A percentile compares a stretch with the other conserved stretches of the same genome.
Conservation (phyloP, 2,113 vertebrate species). For the Chelonoidis abingdonii region DNA sequence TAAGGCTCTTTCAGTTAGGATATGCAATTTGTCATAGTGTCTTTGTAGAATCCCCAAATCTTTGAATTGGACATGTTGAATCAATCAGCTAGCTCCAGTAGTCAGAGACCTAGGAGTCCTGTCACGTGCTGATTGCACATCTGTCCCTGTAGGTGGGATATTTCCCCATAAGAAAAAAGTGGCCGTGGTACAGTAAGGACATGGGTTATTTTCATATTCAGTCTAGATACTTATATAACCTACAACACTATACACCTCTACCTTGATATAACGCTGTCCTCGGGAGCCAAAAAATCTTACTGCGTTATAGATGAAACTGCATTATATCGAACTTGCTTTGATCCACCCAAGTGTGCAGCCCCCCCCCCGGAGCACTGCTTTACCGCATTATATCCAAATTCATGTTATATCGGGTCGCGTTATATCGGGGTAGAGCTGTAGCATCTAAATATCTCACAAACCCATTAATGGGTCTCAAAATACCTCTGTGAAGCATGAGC, state of each 20-base stretch:
- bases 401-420: no score
- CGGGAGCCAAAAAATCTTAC: no score
- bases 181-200: slow-evolving; percentile 57
- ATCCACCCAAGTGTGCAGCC: no score
- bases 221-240: slow-evolving; percentile 12
- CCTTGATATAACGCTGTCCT: no score
- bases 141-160: slow-evolving; percentile 40
- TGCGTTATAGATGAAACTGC: no score
- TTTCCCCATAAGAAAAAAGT: slow-evolving; percentile 58
- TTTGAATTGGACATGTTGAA: slow-evolving; percentile 12
- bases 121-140: slow-evolving; percentile 50
- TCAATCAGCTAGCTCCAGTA: not conserved
- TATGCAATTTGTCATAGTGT: slow-evolving; percentile 4
- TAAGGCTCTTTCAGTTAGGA: slow-evolving; percentile 17
- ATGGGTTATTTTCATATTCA: slow-evolving; percentile 32
- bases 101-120: slow-evolving; percentile 1
- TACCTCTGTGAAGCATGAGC: not conserved
- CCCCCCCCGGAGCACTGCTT: no score
- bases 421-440: not conserved
- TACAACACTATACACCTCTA: not conserved
- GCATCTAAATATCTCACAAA: slow-evolving; percentile 19
- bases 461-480: slow-evolving; percentile 23
- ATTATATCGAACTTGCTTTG: no score
- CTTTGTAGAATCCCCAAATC: not conserved
- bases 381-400: no score